A percentile compares a stretch with the other conserved stretches of the same genome.
Evolutionary conservation across 2,113 vertebrate species (phyloP).

Genomic region (Atractosteus spatula): DNA sequence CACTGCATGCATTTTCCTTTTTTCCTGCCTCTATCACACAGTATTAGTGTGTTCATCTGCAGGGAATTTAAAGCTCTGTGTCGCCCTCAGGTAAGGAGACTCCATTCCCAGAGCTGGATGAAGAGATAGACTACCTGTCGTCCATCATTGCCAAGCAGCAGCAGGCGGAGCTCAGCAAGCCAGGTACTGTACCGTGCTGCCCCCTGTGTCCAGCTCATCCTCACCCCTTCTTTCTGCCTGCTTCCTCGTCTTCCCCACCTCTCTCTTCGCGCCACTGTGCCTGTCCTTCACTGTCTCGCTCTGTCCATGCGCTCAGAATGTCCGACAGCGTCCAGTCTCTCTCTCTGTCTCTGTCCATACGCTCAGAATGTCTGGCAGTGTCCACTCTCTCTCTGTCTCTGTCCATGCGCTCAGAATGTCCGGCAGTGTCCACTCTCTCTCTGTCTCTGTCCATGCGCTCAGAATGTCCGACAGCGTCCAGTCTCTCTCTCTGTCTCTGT

Average conservation of each 20-base stretch:
- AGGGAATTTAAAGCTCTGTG: background rate
- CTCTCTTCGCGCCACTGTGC: no score
- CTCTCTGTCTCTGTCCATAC: no score
- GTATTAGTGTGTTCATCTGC: background rate
- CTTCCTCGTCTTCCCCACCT: no score
- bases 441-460: background rate
- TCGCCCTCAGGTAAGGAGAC: slow-evolving; percentile 39
- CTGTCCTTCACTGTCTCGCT: background rate
- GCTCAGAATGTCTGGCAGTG: no score
- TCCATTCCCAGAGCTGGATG: slow-evolving; percentile 65
- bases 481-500: background rate
- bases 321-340: background rate
- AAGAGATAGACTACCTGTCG: slow-evolving; percentile 82
- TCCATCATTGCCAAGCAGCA: slow-evolving; percentile 70
- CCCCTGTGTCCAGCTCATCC: no score
- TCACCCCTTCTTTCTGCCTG: no score
- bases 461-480: no score
- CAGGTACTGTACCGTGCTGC: slow-evolving; percentile 48
- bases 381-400: background rate
- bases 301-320: no score
- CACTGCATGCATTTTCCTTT: background rate
- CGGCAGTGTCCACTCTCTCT: background rate
- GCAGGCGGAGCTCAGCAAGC: slow-evolving; percentile 28
- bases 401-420: no score
- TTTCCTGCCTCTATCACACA: slow-evolving; percentile 17